phyloP scores from a whole-genome alignment of 2,113 vertebrate genomes.

The Eptesicus fuscus region DNA sequence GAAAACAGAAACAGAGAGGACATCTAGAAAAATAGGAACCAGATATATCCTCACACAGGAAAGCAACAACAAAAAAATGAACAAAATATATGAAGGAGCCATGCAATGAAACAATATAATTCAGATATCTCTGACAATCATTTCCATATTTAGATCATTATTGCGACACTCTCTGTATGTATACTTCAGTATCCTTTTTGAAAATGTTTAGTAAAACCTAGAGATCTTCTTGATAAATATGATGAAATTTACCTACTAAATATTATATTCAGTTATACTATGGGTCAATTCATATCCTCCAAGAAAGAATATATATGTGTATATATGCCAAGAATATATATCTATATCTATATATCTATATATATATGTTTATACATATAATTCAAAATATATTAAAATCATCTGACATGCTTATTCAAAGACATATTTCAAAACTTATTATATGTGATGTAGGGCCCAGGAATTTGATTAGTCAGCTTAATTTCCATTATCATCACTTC shows the following conservation, averaged over 20 bases:
- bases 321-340: neutral
- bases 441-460: neutral
- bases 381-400: neutral
- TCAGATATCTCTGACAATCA: neutral
- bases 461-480: neutral
- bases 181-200: neutral
- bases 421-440: neutral
- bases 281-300: neutral
- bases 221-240: neutral
- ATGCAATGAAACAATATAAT: neutral
- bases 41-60: no score
- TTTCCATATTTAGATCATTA: neutral
- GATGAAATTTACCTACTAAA: neutral
- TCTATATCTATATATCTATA: neutral
- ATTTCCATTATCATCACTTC: neutral
- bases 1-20: neutral
- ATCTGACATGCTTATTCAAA: neutral
- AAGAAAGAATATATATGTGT: neutral
- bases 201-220: neutral
- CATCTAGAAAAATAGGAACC: neutral
- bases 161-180: neutral
- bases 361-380: neutral
- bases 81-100: neutral
- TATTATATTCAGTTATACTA: neutral
- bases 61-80: no score